These are phyloP conservation scores for Beroe forskalii DNA, from an alignment of 37 sponge, comb jelly and placozoan genomes.

Conservation along the genomic window DNA sequence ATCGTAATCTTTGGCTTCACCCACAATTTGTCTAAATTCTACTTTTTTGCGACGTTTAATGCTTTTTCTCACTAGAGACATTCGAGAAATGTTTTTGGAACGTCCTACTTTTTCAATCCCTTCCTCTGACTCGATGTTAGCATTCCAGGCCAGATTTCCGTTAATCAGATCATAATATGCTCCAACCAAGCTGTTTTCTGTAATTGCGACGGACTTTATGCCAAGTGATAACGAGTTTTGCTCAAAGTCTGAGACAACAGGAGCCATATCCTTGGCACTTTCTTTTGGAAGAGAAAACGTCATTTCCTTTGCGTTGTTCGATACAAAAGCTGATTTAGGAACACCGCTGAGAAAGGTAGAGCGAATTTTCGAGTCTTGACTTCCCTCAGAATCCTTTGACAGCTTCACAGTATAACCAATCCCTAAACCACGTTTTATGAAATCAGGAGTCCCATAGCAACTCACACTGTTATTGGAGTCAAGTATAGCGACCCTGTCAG, in stretches of 20 bases:
- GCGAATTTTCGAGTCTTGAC: no score
- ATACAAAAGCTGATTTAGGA: no score
- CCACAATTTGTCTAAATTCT: no score
- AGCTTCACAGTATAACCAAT: constrained; percentile 25
- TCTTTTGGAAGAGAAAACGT: constrained; percentile 10
- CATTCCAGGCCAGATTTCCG: not conserved
- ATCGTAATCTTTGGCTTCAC: no score
- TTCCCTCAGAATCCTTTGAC: not conserved
- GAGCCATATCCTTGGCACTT: not conserved
- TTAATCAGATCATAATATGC: not conserved
- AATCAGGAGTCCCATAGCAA: constrained; percentile 22
- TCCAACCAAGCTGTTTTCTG: not conserved
- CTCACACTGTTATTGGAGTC: not conserved
- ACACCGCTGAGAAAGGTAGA: no score
- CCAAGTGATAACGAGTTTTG: no score
- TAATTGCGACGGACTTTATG: not conserved
- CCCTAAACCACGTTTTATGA: constrained; percentile 12
- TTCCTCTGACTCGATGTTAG: no score
- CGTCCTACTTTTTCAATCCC: no score
- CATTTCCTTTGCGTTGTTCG: not conserved
- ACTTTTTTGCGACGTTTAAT: no score
- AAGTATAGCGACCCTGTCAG: constrained; percentile 9
- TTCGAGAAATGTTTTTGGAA: no score
- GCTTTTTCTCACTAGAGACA: no score
- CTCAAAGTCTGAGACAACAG: no score